These are phyloP conservation scores for Guaruba guarouba DNA, from an alignment of 2,113 vertebrate genomes.

Conservation along the genomic window DNA sequence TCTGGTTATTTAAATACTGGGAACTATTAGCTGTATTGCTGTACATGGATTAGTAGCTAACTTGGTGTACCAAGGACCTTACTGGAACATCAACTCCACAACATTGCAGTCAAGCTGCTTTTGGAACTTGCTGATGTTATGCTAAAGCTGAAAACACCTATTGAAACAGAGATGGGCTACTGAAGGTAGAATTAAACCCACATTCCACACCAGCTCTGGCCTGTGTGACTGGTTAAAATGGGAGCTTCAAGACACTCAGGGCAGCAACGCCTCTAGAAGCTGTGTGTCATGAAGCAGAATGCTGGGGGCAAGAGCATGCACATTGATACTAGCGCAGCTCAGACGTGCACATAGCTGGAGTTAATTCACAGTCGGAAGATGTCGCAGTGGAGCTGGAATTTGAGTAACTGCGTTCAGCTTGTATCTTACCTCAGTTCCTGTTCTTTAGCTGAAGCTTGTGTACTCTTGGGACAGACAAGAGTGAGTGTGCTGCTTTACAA, in stretches of 20 bases:
- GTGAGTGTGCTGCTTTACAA: background rate
- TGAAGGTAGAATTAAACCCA: background rate
- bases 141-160: background rate
- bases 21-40: background rate
- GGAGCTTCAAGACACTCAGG: background rate
- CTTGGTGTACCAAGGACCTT: no score
- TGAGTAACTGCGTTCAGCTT: background rate
- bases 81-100: background rate
- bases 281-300: fast-evolving
- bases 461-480: fast-evolving
- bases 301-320: fast-evolving
- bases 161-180: background rate
- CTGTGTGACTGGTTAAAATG: background rate
- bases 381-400: background rate
- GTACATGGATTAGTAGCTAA: background rate
- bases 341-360: background rate
- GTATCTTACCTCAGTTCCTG: fast-evolving
- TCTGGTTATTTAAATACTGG: background rate
- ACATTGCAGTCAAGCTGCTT: background rate
- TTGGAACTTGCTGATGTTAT: background rate
- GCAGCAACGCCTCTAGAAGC: background rate
- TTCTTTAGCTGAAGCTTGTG: background rate
- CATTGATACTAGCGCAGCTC: no score
- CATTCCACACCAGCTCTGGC: background rate
- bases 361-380: background rate